phyloP scores from a whole-genome alignment of 2,113 vertebrate species.

The Leucoraja erinaceus region DNA sequence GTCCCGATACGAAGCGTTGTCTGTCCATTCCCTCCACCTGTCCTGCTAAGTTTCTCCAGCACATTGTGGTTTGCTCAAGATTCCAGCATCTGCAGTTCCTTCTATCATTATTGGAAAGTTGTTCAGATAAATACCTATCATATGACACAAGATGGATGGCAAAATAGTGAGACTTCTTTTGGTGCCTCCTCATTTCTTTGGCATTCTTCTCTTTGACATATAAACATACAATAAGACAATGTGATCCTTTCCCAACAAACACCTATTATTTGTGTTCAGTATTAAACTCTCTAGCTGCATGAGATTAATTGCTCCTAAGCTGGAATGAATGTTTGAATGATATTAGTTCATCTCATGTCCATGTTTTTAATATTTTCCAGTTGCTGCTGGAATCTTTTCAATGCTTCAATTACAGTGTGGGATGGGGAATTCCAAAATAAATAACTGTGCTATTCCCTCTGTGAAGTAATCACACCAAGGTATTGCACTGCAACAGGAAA shows the following conservation, averaged over 20 bases:
- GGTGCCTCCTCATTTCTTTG: background rate
- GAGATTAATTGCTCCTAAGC: background rate
- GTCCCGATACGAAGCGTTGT: no score
- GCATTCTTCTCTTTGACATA: background rate
- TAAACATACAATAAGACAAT: background rate
- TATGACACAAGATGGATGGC: background rate
- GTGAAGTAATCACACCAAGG: background rate
- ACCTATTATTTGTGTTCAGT: background rate
- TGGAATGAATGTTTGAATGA: background rate
- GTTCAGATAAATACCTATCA: background rate
- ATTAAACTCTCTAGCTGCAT: background rate
- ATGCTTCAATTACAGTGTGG: background rate
- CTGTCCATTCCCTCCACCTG: no score
- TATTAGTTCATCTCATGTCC: background rate
- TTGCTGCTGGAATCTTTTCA: background rate
- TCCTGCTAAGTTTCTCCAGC: no score
- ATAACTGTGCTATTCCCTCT: background rate
- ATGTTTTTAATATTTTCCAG: background rate
- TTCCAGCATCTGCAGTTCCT: no score
- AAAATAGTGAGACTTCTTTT: background rate
- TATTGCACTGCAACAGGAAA: background rate
- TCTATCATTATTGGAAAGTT: background rate
- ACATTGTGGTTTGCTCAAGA: no score
- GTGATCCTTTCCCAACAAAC: background rate
- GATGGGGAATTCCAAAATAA: background rate